Percentiles rank a stretch among this genome's conserved stretches.
Evolutionary conservation across 2,888 invertebrate genomes (phyloP).

Genomic region (Hypercompe scribonia): DNA sequence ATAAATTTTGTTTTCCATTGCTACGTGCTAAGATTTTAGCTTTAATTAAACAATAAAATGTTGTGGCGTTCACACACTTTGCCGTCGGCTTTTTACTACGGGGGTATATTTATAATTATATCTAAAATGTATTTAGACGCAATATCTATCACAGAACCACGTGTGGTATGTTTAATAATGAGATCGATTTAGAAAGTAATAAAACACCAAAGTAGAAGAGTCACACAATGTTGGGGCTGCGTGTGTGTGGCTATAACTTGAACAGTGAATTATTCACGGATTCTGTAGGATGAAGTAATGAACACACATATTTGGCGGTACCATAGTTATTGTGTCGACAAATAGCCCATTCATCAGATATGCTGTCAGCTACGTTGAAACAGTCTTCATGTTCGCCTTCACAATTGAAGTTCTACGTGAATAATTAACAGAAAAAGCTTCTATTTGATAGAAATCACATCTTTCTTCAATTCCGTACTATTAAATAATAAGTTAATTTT

Average conservation of each 20-base stretch:
- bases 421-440: not conserved
- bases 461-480: not conserved
- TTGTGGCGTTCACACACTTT: not conserved
- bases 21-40: too few species aligned
- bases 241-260: not conserved
- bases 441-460: not conserved
- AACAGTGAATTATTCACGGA: not conserved
- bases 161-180: not conserved
- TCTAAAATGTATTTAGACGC: not conserved
- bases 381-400: not conserved
- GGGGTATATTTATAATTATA: not conserved
- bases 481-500: not conserved
- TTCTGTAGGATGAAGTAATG: not conserved
- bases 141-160: not conserved
- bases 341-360: not conserved
- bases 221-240: not conserved
- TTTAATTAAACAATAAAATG: too few species aligned
- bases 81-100: not conserved
- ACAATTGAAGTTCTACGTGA: not conserved
- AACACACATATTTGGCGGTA: not conserved
- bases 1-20: not conserved
- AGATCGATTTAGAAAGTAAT: not conserved
- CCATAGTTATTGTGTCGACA: not conserved
- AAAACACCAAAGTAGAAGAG: not conserved
- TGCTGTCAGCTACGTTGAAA: not conserved